These are phyloP conservation scores for Epistrophella euchroma DNA, from an alignment of 2,888 invertebrate genomes.

Conservation along the genomic window DNA sequence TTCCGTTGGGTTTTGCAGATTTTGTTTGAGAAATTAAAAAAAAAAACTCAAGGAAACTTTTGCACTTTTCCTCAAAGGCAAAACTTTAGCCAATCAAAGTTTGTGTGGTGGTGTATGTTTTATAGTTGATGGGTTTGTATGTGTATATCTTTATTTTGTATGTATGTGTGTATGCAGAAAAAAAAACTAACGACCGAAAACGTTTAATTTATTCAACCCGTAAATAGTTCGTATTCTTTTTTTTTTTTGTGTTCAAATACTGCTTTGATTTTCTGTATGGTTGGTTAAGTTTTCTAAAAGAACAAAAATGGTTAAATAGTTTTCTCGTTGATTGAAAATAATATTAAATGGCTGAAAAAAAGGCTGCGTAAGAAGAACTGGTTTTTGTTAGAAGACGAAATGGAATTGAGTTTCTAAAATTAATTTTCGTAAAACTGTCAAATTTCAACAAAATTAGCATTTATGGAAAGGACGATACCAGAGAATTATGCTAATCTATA, in stretches of 20 bases:
- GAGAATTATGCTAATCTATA: no score
- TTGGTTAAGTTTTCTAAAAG: not conserved
- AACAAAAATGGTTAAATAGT: not conserved
- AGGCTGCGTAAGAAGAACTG: not conserved
- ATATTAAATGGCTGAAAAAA: not conserved
- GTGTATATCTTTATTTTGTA: not conserved
- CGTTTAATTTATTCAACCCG: slow-evolving; percentile 7
- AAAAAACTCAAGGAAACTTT: slow-evolving; percentile 29
- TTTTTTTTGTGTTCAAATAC: not conserved
- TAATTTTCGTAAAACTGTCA: no score
- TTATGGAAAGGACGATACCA: no score
- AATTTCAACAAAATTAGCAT: no score
- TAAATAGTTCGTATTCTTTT: not conserved
- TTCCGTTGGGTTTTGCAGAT: not conserved
- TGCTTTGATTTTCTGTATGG: not conserved
- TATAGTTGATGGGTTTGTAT: not conserved
- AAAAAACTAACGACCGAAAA: not conserved
- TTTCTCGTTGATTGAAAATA: not conserved
- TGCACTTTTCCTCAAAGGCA: slow-evolving; percentile 7
- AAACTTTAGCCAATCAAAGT: slow-evolving; percentile 33
- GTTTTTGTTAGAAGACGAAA: no score
- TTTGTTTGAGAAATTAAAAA: slow-evolving; percentile 19
- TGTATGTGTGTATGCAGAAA: not conserved
- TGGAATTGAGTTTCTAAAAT: no score
- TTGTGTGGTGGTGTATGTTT: not conserved